Evolutionary conservation across 2,113 vertebrate species (phyloP).

Genomic region (Melanerpes aurifrons): DNA sequence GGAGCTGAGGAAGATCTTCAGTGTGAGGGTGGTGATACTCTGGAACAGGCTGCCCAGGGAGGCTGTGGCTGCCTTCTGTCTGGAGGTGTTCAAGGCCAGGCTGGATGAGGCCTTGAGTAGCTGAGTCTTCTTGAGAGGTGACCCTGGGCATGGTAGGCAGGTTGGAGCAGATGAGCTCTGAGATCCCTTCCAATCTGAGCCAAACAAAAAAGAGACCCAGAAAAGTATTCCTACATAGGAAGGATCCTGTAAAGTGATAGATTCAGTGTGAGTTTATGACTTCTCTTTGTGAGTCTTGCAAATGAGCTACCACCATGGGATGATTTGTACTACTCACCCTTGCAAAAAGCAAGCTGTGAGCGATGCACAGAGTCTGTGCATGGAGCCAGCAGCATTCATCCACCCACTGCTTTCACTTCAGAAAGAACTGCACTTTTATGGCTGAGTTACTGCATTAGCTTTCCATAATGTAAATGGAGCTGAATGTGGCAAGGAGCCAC

Average conservation of each 20-base stretch:
- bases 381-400: background rate
- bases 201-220: background rate
- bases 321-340: background rate
- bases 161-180: no score
- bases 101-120: no score
- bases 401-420: background rate
- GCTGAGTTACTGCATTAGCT: background rate
- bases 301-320: background rate
- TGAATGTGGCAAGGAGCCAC: constrained; percentile 4
- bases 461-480: background rate
- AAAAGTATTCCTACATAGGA: background rate
- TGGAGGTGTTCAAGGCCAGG: no score
- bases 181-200: no score
- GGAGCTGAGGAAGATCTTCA: no score
- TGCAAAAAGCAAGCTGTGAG: background rate
- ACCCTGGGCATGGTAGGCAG: no score
- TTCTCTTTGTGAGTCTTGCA: background rate
- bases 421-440: constrained; percentile 13
- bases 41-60: no score
- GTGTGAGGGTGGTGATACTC: no score
- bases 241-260: background rate
- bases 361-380: background rate
- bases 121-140: no score
- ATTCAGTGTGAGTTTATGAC: background rate
- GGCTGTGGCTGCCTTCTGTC: no score